Percentiles rank a stretch among this genome's conserved stretches.
phyloP scores from a whole-genome alignment of 2,888 invertebrate genomes.

The Hypsopygia costalis region DNA sequence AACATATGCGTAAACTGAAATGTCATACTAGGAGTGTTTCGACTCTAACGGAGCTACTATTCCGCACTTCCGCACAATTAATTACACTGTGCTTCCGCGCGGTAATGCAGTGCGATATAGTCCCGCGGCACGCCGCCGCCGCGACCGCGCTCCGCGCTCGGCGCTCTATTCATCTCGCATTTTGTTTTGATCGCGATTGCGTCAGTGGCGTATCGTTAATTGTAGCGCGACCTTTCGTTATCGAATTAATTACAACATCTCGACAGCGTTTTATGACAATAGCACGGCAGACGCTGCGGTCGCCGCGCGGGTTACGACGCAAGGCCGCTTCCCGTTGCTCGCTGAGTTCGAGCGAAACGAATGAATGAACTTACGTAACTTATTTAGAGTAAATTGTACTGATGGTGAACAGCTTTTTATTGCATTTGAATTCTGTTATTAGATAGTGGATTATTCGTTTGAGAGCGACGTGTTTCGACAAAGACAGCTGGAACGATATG shows the following conservation, averaged over 20 bases:
- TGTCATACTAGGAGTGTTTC: too few relatives aligned
- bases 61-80: too few relatives aligned
- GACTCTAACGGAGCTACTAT: too few relatives aligned
- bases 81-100: too few relatives aligned
- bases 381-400: neutral
- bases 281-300: neutral
- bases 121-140: neutral
- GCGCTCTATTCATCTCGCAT: neutral
- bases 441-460: too few relatives aligned
- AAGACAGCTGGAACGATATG: too few relatives aligned
- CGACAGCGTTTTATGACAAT: neutral
- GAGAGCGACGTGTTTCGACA: too few relatives aligned
- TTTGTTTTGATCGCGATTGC: conserved; percentile 15
- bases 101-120: too few relatives aligned
- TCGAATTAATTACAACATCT: conserved; percentile 22
- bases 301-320: neutral
- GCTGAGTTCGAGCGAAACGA: neutral
- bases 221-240: conserved; percentile 26
- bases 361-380: neutral
- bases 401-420: neutral
- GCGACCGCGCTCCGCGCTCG: neutral
- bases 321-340: neutral
- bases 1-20: too few relatives aligned
- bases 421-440: too few relatives aligned
- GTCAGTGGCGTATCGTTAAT: conserved; percentile 21